phyloP scores from a whole-genome alignment of 2,888 invertebrate genomes.

The Gandaritis pyraliata region DNA sequence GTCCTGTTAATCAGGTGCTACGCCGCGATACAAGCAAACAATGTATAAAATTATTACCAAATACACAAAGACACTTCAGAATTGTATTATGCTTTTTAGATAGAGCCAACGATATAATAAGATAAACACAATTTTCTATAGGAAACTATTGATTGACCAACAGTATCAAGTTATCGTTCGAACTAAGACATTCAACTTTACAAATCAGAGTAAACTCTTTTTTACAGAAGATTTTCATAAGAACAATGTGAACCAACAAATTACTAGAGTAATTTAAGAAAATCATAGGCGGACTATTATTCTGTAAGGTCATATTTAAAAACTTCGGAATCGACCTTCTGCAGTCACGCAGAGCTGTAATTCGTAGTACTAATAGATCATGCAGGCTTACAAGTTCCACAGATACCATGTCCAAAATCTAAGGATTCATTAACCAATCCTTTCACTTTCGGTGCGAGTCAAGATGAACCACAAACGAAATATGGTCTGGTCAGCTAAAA shows the following conservation, averaged over 20 bases:
- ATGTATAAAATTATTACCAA: background rate
- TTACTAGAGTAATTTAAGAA: constrained; percentile 25
- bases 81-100: constrained; percentile 6
- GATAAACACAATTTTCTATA: constrained; percentile 16
- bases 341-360: constrained; percentile 40
- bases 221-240: background rate
- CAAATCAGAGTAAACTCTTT: background rate
- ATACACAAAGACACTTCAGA: constrained; percentile 1
- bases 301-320: constrained; percentile 37
- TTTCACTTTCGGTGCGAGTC: constrained; percentile 62
- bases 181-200: background rate
- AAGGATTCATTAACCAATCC: constrained; percentile 46
- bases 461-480: constrained; percentile 51
- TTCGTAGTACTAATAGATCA: constrained; percentile 40
- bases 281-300: constrained; percentile 18
- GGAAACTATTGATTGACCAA: constrained; percentile 14
- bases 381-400: constrained; percentile 25
- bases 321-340: constrained; percentile 40
- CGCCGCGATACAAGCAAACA: background rate
- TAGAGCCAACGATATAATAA: too few species aligned
- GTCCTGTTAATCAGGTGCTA: constrained; percentile 20
- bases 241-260: constrained; percentile 11
- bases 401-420: constrained; percentile 32
- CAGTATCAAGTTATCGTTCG: background rate
- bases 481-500: constrained; percentile 47